Evolutionary conservation across 2,113 vertebrate species (phyloP).

Genomic region (Vidua macroura): DNA sequence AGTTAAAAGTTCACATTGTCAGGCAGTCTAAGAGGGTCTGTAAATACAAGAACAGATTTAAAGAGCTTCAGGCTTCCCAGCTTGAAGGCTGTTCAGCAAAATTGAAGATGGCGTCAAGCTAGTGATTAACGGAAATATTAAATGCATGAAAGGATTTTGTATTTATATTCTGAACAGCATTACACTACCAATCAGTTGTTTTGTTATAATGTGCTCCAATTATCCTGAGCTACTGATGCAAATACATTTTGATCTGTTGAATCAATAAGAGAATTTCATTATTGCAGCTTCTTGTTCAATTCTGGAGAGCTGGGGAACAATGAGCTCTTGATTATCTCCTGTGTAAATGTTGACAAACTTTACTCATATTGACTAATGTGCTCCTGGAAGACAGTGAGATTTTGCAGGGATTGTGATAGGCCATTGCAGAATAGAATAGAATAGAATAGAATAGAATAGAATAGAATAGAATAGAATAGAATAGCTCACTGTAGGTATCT

Average conservation of each 20-base stretch:
- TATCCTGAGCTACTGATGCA: slow-evolving; percentile 58
- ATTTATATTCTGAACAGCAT: slow-evolving; percentile 59
- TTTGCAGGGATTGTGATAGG: not conserved
- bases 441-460: no score
- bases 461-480: not conserved
- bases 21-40: slow-evolving; percentile 10
- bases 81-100: slow-evolving; percentile 37
- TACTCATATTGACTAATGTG: not conserved
- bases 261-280: slow-evolving; percentile 64
- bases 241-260: slow-evolving; percentile 66
- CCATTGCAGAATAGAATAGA: not conserved
- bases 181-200: slow-evolving; percentile 59
- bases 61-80: slow-evolving; percentile 15
- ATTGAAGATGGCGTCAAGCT: slow-evolving; percentile 20
- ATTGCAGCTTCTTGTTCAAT: slow-evolving; percentile 59
- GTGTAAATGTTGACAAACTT: slow-evolving; percentile 37
- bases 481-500: not conserved
- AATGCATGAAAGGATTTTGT: slow-evolving; percentile 40
- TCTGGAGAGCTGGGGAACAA: slow-evolving; percentile 59
- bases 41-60: slow-evolving; percentile 35
- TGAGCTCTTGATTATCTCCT: slow-evolving; percentile 35
- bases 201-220: slow-evolving; percentile 55
- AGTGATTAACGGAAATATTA: slow-evolving; percentile 63
- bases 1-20: slow-evolving; percentile 36
- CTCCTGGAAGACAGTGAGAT: not conserved